Conservation (phyloP, 2,888 invertebrate species). For the Lasioglossum vierecki region DNA sequence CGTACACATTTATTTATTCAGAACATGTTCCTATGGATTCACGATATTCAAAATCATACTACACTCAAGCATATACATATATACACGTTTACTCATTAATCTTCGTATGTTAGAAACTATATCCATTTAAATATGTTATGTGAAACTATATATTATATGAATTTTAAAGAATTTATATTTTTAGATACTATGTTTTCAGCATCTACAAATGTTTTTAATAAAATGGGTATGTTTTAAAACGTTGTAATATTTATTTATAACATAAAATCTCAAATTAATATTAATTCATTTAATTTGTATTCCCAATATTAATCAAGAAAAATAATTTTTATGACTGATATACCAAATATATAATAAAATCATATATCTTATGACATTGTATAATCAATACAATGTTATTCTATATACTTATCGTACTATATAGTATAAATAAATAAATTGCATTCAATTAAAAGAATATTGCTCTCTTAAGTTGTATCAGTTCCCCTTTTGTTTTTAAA, state of each 20-base stretch:
- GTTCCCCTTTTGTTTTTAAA: not conserved
- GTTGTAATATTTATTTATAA: not conserved
- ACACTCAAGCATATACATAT: not conserved
- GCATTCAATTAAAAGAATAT: not conserved
- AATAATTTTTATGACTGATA: too few species aligned
- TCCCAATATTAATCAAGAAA: not conserved
- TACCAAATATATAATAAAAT: not conserved
- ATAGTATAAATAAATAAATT: not conserved
- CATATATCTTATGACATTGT: not conserved
- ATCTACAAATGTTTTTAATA: constrained; percentile 37
- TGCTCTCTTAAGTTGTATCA: not conserved
- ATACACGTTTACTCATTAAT: constrained; percentile 1
- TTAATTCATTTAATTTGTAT: not conserved
- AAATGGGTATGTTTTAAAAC: constrained; percentile 24
- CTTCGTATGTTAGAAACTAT: not conserved
- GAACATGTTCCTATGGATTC: constrained; percentile 5
- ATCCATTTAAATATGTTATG: not conserved
- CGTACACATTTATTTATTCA: not conserved
- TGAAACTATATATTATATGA: not conserved
- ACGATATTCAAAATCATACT: not conserved
- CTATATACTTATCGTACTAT: too few species aligned
- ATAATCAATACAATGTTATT: too few species aligned
- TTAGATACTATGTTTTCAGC: constrained; percentile 30
- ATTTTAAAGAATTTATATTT: constrained; percentile 23
- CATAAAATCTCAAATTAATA: not conserved